Evolutionary conservation across 2,113 vertebrate genomes (phyloP).

Genomic region (Microcebus ravelobensis): DNA sequence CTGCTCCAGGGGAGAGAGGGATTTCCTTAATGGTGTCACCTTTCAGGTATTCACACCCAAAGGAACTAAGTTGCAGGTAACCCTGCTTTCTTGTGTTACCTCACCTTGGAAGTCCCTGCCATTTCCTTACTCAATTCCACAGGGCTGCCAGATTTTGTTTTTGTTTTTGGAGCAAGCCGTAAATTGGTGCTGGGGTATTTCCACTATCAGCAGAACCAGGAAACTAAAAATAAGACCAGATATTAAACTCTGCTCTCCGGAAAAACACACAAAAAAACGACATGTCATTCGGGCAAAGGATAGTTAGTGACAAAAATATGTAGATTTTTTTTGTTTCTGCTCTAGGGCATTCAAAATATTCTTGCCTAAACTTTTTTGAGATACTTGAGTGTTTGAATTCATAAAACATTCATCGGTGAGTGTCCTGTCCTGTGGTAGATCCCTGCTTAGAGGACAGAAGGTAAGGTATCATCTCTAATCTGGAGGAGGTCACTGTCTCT

Average conservation of each 20-base stretch:
- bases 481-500: not conserved
- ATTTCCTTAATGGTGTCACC: not conserved
- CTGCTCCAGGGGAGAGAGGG: not conserved
- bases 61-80: not conserved
- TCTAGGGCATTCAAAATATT: not conserved
- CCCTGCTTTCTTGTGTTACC: not conserved
- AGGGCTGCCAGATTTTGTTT: not conserved
- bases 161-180: not conserved
- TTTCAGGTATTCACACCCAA: not conserved
- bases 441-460: not conserved
- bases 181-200: not conserved
- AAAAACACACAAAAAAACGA: not conserved
- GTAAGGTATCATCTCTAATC: not conserved
- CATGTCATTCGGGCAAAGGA: not conserved
- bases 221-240: slow-evolving; percentile 31
- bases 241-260: not conserved
- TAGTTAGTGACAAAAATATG: not conserved
- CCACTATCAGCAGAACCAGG: not conserved
- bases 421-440: not conserved
- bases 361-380: not conserved
- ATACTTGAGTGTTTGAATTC: not conserved
- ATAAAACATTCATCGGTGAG: not conserved
- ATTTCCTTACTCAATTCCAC: not conserved
- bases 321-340: not conserved
- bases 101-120: not conserved